A percentile compares a stretch with the other conserved stretches of the same genome.
phyloP scores from a whole-genome alignment of 1,140 invertebrate species.

The Heliconius hermathena region DNA sequence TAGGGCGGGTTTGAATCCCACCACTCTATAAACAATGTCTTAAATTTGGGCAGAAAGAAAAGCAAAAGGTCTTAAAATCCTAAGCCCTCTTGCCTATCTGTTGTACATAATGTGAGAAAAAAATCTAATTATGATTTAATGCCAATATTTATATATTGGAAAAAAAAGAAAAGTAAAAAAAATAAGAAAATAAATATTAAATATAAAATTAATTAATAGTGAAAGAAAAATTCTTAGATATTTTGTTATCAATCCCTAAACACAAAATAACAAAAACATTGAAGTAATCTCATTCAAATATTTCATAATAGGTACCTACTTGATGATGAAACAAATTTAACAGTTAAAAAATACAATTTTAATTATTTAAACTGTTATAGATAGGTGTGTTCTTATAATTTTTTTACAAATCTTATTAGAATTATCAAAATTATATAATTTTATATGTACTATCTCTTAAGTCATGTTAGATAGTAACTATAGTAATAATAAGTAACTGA shows the following conservation, averaged over 20 bases:
- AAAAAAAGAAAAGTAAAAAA: no score
- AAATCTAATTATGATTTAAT: no score
- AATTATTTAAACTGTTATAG: neutral
- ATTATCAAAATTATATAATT: constrained; percentile 30
- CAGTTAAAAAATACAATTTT: neutral
- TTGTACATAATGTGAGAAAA: no score
- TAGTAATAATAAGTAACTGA: neutral
- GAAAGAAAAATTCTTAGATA: no score
- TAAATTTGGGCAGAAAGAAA: no score
- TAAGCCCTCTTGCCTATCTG: no score
- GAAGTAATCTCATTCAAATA: neutral
- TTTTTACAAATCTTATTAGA: neutral
- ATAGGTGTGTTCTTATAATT: neutral
- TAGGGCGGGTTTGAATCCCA: no score
- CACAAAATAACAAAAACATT: neutral
- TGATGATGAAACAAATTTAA: neutral
- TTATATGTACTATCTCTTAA: neutral
- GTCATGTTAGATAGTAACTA: neutral
- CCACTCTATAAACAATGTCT: no score
- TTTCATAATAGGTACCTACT: neutral
- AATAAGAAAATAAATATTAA: no score
- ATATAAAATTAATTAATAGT: neutral
- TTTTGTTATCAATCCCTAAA: neutral
- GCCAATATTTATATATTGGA: no score
- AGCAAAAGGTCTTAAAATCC: no score